These are phyloP conservation scores for Pherbina coryleti DNA, from an alignment of 2,888 invertebrate genomes.

Conservation along the genomic window DNA sequence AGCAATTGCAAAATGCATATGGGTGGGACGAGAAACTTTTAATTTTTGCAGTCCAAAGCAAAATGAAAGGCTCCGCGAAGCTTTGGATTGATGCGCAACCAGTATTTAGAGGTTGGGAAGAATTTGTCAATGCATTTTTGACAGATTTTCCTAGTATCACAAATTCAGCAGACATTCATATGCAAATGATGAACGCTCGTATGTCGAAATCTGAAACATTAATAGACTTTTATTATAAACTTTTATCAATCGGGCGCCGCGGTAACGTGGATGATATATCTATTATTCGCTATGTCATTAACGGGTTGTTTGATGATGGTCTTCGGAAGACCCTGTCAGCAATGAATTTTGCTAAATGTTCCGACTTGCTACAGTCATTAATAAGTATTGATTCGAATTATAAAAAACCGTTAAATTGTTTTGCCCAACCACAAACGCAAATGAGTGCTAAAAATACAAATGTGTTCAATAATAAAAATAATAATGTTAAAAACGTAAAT, in stretches of 20 bases:
- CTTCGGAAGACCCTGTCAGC: conserved; percentile 16
- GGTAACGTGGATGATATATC: conserved; percentile 38
- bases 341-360: too few relatives aligned
- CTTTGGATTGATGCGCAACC: conserved; percentile 42
- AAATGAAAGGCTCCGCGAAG: conserved; percentile 41
- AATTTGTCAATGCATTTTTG: conserved; percentile 35
- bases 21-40: conserved; percentile 38
- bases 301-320: conserved; percentile 35
- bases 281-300: conserved; percentile 39
- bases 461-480: too few relatives aligned
- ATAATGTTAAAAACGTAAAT: too few relatives aligned
- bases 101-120: conserved; percentile 30
- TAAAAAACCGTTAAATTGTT: background rate
- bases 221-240: conserved; percentile 40
- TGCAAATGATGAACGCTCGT: conserved; percentile 42
- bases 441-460: conserved; percentile 5
- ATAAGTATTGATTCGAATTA: background rate
- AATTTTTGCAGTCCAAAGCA: conserved; percentile 40
- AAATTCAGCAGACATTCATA: conserved; percentile 41
- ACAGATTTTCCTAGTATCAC: conserved; percentile 40
- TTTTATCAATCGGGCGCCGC: conserved; percentile 42
- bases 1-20: conserved; percentile 40
- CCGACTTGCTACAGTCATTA: too few relatives aligned
- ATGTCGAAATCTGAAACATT: conserved; percentile 23
- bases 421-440: conserved; percentile 1